Base-by-base conservation (phyloP, 2,113 vertebrate genomes). In the Spea bombifrons region DNA sequence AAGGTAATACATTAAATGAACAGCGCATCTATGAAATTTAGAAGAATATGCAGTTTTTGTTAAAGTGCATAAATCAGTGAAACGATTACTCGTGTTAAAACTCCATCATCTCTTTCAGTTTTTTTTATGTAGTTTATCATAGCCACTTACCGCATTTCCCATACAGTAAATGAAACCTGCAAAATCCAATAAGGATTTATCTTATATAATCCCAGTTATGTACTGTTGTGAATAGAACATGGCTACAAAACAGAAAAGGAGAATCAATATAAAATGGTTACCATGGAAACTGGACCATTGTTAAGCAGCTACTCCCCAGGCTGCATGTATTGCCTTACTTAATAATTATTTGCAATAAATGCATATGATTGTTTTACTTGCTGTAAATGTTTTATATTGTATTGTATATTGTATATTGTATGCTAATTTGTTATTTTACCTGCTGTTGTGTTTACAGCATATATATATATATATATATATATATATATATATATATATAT, bases 281-380 rank as follows among this genome's bases (percentile, higher is more conserved):
- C 67, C n/a, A 17, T 50, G 12, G 67, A 70, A 70, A 70, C 67
- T 16, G 12, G 46, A 49, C 16, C 46, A 3, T 8, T 70, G 46
- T 70, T 13, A 15, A 7, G 46, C 16, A 17, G 17, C 45, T 70
- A n/a, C 48, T 70, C 67, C 30, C 67, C 67, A 50, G 67, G 47
- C 47, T 48, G 47, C 67, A 70, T 70, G 7, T 50, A 70, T 50
- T 70, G n/a, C 8, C 30, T 70, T 7, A 70, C 55, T 50, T 50
- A 70, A 70, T 49, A 48, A 70, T 50, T 70, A 50, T 49, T 50
- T 70, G 9, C 67, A 5, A 16, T 64, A 7, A 64, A 30, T 64
- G 5, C 17, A 64, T 17, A 13, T 17, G 61, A 6, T 13, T 59
- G 4, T 5, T 64, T 64, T 16, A 17, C 5, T 16, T 64, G 4